A percentile compares a stretch with the other conserved stretches of the same genome.
phyloP scores from a whole-genome alignment of 2,888 invertebrate species.

The Drosophila merina region DNA sequence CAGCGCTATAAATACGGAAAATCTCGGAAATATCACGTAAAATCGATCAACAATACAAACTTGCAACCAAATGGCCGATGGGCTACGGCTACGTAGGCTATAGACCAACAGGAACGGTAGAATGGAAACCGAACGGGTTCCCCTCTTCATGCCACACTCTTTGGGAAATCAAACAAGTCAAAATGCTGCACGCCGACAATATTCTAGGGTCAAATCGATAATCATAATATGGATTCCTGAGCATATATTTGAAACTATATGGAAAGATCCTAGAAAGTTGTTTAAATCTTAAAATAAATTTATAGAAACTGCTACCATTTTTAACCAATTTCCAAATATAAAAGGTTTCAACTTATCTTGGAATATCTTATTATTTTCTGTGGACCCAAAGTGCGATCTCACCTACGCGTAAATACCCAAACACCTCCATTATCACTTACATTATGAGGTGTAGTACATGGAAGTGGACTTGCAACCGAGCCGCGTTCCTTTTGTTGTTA shows the following conservation, averaged over 20 bases:
- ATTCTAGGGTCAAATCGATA: conserved; percentile 79
- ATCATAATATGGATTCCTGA: conserved; percentile 67
- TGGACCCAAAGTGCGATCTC: conserved; percentile 34
- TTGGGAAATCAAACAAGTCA: conserved; percentile 66
- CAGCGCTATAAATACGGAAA: conserved; percentile 80
- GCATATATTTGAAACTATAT: background rate
- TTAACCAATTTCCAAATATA: too few relatives aligned
- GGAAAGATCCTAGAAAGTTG: too few relatives aligned
- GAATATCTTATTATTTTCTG: too few relatives aligned
- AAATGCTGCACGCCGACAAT: conserved; percentile 40
- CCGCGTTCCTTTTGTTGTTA: conserved; percentile 42
- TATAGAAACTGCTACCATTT: too few relatives aligned
- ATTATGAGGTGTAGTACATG: conserved; percentile 42
- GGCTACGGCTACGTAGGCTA: conserved; percentile 41
- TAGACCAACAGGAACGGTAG: conserved; percentile 41
- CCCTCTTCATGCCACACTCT: conserved; percentile 5
- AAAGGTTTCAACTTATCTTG: too few relatives aligned
- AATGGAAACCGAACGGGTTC: conserved; percentile 10
- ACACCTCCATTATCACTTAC: conserved; percentile 76
- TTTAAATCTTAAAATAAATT: too few relatives aligned
- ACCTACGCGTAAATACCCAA: conserved; percentile 67
- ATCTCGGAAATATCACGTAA: conserved; percentile 83
- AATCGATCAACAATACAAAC: conserved; percentile 83
- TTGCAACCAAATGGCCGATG: conserved; percentile 77
- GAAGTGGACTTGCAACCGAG: conserved; percentile 40